Evolutionary conservation across 1,140 invertebrate genomes (phyloP), one percentile per base, ranked within the genome.

Genomic region (Parapsyche elsis): DNA sequence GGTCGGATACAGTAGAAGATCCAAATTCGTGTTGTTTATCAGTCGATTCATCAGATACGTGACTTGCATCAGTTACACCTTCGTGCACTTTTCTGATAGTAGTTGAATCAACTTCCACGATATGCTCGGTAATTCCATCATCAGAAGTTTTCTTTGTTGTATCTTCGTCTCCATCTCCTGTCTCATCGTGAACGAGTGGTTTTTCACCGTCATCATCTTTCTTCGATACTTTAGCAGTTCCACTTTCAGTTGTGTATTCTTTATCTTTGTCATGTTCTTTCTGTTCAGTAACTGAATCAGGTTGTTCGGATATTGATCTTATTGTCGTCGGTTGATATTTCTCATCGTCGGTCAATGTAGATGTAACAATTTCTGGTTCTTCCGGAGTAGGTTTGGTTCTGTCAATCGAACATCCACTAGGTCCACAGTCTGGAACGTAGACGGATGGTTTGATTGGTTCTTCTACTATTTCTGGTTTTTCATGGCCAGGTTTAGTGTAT

Each of bases 381-480:
- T 84, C 85, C 7, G 23, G 9, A 1, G 64, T 26, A 77, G 74
- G 45, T 71, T 80, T 76, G 9, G 71, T 79, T 46, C 24, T 71
- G 74, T 78, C 76, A 57, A 49, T 71, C 30, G 67, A 78, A 26
- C 82, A 83, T 38, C 75, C 82, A 45, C 61, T 45, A 53, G 76
- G 75, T 83, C 76, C 61, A 23, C 80, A 71, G 73, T 82, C 70
- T 70, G 78, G 80, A 21, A 80, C 5, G 77, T 83, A 82, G 61
- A 82, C 84, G 79, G 84, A 76, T 49, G 84, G 84, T 75, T 81
- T 76, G 53, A 84, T 85, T 61, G 85, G 77, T 79, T 84, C 67
- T 80, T 84, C 85, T 73, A 84, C 80, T 61, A 80, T 80, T 64
- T 80, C 57, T 78, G 4, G 77, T 61, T 1, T 21, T 76, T 83